phyloP scores from a whole-genome alignment of 2,888 invertebrate species.

The Pardosa pseudoannulata region DNA sequence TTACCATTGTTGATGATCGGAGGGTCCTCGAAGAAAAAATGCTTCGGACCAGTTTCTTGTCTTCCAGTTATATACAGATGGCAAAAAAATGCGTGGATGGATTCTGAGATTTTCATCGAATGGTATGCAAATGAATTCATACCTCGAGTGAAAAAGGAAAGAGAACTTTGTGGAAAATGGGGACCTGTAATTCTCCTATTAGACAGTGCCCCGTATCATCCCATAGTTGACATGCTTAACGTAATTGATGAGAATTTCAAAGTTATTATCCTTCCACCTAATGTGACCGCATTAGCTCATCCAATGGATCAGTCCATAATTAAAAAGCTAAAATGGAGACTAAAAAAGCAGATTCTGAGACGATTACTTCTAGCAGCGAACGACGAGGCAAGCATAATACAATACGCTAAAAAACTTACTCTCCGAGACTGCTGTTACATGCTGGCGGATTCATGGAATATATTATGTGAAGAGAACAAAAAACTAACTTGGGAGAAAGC shows the following conservation, averaged over 20 bases:
- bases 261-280: conserved; percentile 4
- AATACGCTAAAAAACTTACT: not conserved
- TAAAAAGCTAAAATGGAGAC: not conserved
- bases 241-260: not conserved
- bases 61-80: not conserved
- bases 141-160: not conserved
- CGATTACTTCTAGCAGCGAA: not conserved
- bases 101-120: not conserved
- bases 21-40: not conserved
- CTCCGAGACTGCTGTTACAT: not conserved
- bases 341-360: not conserved
- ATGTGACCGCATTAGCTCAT: not conserved
- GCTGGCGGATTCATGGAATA: not conserved
- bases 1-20: not conserved
- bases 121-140: conserved; percentile 14
- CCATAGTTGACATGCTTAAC: not conserved
- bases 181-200: not conserved
- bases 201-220: not conserved
- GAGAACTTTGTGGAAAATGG: not conserved
- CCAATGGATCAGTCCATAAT: conserved; percentile 7
- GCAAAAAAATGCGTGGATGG: not conserved
- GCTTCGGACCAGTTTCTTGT: not conserved
- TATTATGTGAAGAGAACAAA: not conserved
- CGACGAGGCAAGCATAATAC: not conserved
- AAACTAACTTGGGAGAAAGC: not conserved